Percentiles rank a stretch among this genome's conserved stretches.
phyloP scores from a whole-genome alignment of 2,888 invertebrate genomes.

The Smittia sp. region DNA sequence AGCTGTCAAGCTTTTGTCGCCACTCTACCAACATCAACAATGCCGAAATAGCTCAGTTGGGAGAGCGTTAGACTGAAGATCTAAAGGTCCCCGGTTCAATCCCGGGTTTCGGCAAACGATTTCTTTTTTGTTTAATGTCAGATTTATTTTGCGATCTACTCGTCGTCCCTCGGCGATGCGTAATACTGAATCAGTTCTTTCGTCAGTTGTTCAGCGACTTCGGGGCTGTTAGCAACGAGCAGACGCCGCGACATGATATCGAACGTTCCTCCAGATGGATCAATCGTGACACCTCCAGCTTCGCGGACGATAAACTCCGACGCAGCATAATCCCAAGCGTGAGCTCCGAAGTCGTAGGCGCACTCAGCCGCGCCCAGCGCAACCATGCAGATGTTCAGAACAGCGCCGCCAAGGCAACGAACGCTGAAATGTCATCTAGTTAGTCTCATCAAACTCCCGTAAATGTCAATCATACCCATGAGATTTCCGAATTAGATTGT shows the following conservation, averaged over 20 bases:
- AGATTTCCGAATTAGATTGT: constrained; percentile 61
- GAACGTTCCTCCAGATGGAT: constrained; percentile 78
- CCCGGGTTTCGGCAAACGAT: constrained; percentile 64
- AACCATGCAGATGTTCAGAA: constrained; percentile 90
- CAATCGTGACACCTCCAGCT: constrained; percentile 88
- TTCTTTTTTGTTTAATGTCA: constrained; percentile 43
- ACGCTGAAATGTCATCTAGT: constrained; percentile 56
- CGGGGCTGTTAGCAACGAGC: constrained; percentile 70
- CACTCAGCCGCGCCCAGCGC: constrained; percentile 85
- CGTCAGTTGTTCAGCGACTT: constrained; percentile 68
- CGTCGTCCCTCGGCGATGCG: constrained; percentile 65
- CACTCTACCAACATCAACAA: background rate
- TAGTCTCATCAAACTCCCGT: no score
- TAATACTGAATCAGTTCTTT: constrained; percentile 67
- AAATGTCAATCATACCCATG: constrained; percentile 63
- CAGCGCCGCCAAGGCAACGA: constrained; percentile 86
- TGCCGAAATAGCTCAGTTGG: constrained; percentile 66
- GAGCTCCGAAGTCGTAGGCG: constrained; percentile 90
- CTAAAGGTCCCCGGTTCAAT: constrained; percentile 71
- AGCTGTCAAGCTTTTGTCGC: background rate
- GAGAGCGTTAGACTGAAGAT: constrained; percentile 68
- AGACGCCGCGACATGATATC: constrained; percentile 80
- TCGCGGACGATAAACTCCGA: constrained; percentile 87
- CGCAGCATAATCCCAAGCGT: constrained; percentile 91
- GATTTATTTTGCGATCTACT: background rate